Conservation (phyloP, 2,888 invertebrate genomes). For the Tiphia femorata region DNA sequence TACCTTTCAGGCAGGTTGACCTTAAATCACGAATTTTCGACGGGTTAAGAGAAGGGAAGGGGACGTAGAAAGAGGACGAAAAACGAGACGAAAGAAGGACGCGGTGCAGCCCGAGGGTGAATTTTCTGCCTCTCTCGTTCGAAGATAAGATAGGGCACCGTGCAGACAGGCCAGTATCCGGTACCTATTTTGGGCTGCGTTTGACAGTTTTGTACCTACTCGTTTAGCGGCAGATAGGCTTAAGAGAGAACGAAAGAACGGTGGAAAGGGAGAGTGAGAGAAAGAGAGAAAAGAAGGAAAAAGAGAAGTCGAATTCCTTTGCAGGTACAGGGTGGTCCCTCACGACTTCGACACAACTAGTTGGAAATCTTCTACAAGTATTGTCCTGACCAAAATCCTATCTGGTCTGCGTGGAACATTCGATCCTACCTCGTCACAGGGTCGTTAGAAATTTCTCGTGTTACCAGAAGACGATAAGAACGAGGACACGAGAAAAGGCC, state of each 20-base stretch:
- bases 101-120: not conserved
- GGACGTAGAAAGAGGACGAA: not conserved
- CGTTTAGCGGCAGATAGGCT: constrained; percentile 38
- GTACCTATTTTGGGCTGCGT: constrained; percentile 34
- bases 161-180: constrained; percentile 35
- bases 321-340: too few species aligned
- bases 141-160: not conserved
- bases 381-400: too few species aligned
- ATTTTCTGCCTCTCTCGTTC: not conserved
- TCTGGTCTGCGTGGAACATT: too few species aligned
- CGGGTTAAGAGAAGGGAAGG: constrained; percentile 35
- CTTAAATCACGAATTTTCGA: constrained; percentile 49
- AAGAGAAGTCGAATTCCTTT: too few species aligned
- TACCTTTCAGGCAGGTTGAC: constrained; percentile 23
- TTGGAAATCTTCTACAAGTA: too few species aligned
- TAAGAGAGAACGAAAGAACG: not conserved
- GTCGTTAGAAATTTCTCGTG: too few species aligned
- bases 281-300: not conserved
- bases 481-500: too few species aligned
- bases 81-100: not conserved
- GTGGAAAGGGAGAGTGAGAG: not conserved
- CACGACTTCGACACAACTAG: too few species aligned
- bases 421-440: too few species aligned
- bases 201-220: constrained; percentile 52
- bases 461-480: too few species aligned